A percentile compares a stretch with the other conserved stretches of the same genome.
These are phyloP conservation scores for Pristionchus mayeri DNA, from an alignment of 2,888 invertebrate species.

Conservation along the genomic window DNA sequence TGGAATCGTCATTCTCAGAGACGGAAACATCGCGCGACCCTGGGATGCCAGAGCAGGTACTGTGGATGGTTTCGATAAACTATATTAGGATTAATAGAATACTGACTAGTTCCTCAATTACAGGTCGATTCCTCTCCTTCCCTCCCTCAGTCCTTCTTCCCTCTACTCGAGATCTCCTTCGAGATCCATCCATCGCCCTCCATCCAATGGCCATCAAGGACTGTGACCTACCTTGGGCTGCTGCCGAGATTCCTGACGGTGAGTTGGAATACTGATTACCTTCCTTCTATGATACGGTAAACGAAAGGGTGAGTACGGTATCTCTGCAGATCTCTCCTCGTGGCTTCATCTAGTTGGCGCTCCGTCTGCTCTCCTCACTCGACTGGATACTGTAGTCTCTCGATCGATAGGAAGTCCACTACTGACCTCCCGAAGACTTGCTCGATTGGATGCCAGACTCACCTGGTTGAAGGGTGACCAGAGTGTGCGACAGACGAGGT, in stretches of 20 bases:
- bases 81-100: background rate
- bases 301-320: background rate
- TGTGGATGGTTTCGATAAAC: too few species aligned
- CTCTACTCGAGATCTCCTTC: constrained; percentile 14
- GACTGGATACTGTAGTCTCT: constrained; percentile 35
- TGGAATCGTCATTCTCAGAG: background rate
- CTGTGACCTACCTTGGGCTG: constrained; percentile 44
- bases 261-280: background rate
- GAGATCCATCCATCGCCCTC: constrained; percentile 28
- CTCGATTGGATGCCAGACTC: background rate
- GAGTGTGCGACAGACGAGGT: constrained; percentile 19
- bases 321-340: constrained; percentile 55
- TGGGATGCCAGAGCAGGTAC: constrained; percentile 45
- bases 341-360: constrained; percentile 59
- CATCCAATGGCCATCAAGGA: background rate
- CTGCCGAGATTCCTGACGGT: constrained; percentile 50
- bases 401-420: background rate
- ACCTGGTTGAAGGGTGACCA: constrained; percentile 11
- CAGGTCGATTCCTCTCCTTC: constrained; percentile 47
- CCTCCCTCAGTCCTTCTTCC: constrained; percentile 38
- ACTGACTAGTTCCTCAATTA: background rate
- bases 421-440: constrained; percentile 15
- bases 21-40: constrained; percentile 33
- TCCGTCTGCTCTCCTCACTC: constrained; percentile 54
- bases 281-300: too few species aligned